Evolutionary conservation across 1,140 invertebrate genomes (phyloP), one percentile per base, ranked within the genome.

Genomic region (Ladona fulva): DNA sequence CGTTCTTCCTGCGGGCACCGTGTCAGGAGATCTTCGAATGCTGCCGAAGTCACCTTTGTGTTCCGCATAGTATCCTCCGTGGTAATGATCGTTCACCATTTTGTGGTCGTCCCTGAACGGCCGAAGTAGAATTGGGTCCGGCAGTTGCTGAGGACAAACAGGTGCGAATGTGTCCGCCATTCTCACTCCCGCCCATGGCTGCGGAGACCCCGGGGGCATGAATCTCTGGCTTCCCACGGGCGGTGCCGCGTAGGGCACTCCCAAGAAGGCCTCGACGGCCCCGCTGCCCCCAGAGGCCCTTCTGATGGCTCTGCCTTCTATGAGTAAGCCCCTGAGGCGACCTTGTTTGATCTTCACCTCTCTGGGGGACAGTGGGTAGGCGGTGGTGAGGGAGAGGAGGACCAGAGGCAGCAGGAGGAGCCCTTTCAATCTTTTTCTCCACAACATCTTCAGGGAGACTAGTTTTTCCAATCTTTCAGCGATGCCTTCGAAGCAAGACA

Each of bases 231-330:
- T 89, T 1, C 93, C 93, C 0, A 93, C 88, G 0, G 95, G 96
- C n/a, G 96, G 91, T 19, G 94, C 93, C 0, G 96, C 97, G 85
- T 97, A 98, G 1, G 95, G 95, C 80, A 97, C 89, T 0, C 96
- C 96, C 37, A 89, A 82, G 81, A 89, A 91, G 24, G 37, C 74
- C 24, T 75, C 29, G 1, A 75, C 74, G n/a, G 24, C 29, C 1
- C 74, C 74, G 74, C 74, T 22, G 10, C 29, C 52, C 5, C 52
- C 52, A 66, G 52, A 66, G 14, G 52, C 52, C 52, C 14, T 66
- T 12, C 52, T 75, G 78, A 79, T 83, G 6, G 81, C 82, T 22
- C 78, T 80, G 0, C 85, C 83, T 25, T 83, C 81, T 0, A 83
- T 81, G 8, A 86, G 81, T 22, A 81, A 79, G 0, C 86, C 86